phyloP scores from a whole-genome alignment of 1,140 invertebrate genomes.

The Asbolus verrucosus region DNA sequence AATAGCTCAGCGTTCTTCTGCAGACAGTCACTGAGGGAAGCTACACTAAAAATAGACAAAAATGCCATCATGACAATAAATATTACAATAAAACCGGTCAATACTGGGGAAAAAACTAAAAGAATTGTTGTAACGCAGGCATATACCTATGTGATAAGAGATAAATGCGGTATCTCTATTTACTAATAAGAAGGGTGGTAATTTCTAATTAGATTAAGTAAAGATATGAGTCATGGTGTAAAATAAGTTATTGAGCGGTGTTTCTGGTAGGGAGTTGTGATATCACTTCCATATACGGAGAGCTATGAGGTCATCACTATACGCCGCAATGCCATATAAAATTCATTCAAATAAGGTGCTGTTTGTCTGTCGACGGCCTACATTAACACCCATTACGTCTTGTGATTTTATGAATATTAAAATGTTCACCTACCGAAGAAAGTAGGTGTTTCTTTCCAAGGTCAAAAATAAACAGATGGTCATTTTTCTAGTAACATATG shows the following conservation, averaged over 20 bases:
- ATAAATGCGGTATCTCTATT: too few species aligned
- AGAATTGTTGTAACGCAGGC: too few species aligned
- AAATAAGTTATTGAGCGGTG: conserved; percentile 18
- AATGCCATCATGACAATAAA: too few species aligned
- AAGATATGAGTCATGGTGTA: not conserved
- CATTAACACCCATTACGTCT: conserved; percentile 30
- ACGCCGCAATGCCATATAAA: conserved; percentile 3
- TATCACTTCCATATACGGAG: conserved; percentile 39
- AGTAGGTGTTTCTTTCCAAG: conserved; percentile 12
- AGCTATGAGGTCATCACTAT: conserved; percentile 29
- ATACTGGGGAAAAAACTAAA: too few species aligned
- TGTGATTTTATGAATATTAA: not conserved
- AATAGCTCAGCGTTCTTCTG: conserved; percentile 1
- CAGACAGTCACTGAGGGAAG: not conserved
- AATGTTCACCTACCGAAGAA: not conserved
- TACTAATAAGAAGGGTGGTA: too few species aligned
- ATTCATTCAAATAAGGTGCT: conserved; percentile 27
- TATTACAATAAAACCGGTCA: too few species aligned
- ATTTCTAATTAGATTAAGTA: conserved; percentile 8
- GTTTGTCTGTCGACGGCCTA: conserved; percentile 7
- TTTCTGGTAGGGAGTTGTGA: conserved; percentile 27
- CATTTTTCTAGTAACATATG: too few species aligned
- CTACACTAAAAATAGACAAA: not conserved
- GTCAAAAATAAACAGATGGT: too few species aligned
- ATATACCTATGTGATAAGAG: too few species aligned